phyloP scores from a whole-genome alignment of 2,113 vertebrate species.

The Oxyura jamaicensis region DNA sequence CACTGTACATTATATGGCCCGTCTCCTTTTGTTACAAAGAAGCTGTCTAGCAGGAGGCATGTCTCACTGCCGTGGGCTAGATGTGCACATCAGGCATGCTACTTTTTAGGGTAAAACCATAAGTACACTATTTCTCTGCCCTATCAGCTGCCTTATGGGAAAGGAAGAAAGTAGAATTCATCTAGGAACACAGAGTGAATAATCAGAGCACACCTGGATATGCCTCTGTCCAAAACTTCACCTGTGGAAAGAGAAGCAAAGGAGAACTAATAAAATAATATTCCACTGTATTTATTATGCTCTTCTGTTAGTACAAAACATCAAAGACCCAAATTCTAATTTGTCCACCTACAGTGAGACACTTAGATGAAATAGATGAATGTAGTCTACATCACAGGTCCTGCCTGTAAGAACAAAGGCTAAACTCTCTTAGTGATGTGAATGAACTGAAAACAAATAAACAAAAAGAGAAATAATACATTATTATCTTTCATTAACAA shows the following conservation, averaged over 20 bases:
- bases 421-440: neutral
- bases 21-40: neutral
- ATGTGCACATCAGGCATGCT: neutral
- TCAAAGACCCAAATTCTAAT: neutral
- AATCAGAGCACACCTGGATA: neutral
- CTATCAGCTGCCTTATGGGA: neutral
- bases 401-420: neutral
- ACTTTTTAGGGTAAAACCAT: neutral
- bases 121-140: neutral
- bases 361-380: neutral
- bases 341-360: neutral
- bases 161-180: neutral
- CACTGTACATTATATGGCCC: neutral
- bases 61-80: neutral
- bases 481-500: rapidly evolving
- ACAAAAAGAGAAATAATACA: neutral
- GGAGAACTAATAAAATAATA: neutral
- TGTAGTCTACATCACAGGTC: neutral
- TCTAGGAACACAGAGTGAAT: neutral
- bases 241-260: neutral
- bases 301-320: neutral
- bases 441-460: neutral
- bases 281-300: neutral
- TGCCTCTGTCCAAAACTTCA: neutral
- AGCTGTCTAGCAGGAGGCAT: rapidly evolving